phyloP scores from a whole-genome alignment of 1,140 invertebrate genomes.

The Drosophila asahinai region DNA sequence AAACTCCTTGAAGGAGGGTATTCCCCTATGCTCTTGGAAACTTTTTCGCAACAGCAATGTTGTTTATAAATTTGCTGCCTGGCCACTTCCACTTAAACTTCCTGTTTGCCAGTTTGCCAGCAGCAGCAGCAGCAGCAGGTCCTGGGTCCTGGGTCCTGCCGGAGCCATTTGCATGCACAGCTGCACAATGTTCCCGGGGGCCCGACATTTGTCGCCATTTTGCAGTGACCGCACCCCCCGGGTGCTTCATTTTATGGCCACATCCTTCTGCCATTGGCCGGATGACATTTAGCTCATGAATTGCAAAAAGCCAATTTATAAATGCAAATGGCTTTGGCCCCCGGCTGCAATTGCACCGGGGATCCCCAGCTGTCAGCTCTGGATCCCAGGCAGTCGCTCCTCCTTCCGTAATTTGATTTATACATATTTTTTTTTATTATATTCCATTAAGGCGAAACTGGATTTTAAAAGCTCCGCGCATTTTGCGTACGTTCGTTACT shows the following conservation, averaged over 20 bases:
- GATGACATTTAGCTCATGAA: conserved; percentile 77
- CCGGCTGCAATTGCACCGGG: conserved; percentile 10
- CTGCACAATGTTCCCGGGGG: conserved; percentile 64
- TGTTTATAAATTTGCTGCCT: conserved; percentile 38
- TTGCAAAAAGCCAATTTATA: conserved; percentile 84
- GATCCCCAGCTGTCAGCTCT: conserved; percentile 33
- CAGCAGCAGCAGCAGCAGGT: conserved; percentile 1
- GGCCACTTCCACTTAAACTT: conserved; percentile 36
- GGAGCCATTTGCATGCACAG: conserved; percentile 78
- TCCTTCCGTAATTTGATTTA: conserved; percentile 56
- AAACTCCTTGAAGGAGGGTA: background rate
- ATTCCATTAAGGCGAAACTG: conserved; percentile 43
- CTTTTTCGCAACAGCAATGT: conserved; percentile 18
- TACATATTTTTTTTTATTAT: conserved; percentile 50
- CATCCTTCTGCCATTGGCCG: conserved; percentile 35
- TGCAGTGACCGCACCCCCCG: conserved; percentile 5
- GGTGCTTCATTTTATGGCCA: conserved; percentile 1
- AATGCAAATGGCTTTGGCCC: conserved; percentile 81
- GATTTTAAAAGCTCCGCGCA: conserved; percentile 37
- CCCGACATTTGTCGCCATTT: conserved; percentile 49
- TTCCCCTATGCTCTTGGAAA: background rate
- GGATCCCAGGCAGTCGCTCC: conserved; percentile 11
- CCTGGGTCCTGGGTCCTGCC: conserved; percentile 48
- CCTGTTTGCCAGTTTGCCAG: conserved; percentile 15
- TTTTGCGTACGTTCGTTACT: conserved; percentile 18